These are phyloP conservation scores for Apolygus lucorum DNA, from an alignment of 1,140 invertebrate species.

Conservation along the genomic window DNA sequence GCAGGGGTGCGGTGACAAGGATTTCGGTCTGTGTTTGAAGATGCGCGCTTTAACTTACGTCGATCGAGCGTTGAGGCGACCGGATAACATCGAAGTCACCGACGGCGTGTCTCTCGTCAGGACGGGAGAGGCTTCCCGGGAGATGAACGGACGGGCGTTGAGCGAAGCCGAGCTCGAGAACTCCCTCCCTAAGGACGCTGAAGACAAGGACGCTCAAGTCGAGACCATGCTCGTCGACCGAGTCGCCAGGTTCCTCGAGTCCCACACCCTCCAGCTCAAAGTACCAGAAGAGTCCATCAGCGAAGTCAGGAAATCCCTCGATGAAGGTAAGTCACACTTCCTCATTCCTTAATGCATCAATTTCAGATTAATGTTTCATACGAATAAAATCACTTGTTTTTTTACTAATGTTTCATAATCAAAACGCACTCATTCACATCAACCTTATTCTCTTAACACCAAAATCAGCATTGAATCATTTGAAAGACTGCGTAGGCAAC, in stretches of 20 bases:
- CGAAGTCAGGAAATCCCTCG: slow-evolving; percentile 55
- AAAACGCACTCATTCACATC: no score
- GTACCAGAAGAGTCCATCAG: slow-evolving; percentile 57
- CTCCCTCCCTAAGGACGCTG: slow-evolving; percentile 52
- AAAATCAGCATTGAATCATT: no score
- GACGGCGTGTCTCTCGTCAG: slow-evolving; percentile 62
- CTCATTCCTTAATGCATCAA: no score
- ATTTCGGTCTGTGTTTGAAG: slow-evolving; percentile 64
- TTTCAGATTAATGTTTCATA: no score
- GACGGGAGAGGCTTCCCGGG: slow-evolving; percentile 38
- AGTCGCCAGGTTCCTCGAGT: slow-evolving; percentile 61
- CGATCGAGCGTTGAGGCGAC: slow-evolving; percentile 46
- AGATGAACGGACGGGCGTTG: slow-evolving; percentile 42
- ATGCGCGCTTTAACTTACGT: slow-evolving; percentile 54
- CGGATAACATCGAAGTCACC: slow-evolving; percentile 46
- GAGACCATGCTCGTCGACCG: slow-evolving; percentile 65
- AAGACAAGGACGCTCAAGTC: slow-evolving; percentile 62
- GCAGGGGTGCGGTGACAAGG: slow-evolving; percentile 56
- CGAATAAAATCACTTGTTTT: no score
- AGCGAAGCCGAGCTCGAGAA: slow-evolving; percentile 46
- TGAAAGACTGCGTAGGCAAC: no score
- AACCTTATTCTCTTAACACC: no score
- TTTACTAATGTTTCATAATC: no score
- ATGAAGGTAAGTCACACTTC: slow-evolving; percentile 47
- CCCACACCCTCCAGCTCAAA: slow-evolving; percentile 67